Conservation (phyloP, 2,113 vertebrate genomes). For the Pelodiscus sinensis region DNA sequence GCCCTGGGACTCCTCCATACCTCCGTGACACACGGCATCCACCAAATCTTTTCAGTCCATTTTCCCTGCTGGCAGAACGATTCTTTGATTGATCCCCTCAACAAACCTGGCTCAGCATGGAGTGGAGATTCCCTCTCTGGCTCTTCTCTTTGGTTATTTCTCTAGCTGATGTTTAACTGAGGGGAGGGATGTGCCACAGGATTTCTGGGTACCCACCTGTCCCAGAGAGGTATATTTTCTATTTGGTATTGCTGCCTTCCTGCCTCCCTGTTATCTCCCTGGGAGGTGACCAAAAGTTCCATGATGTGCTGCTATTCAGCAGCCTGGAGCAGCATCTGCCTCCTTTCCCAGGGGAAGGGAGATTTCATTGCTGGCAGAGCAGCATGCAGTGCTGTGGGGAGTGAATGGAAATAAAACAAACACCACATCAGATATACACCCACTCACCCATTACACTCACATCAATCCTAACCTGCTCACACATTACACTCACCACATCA, state of each 20-base stretch:
- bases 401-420: background rate
- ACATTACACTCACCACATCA: background rate
- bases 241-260: background rate
- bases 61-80: background rate
- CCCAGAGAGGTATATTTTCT: background rate
- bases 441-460: background rate
- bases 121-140: background rate
- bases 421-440: background rate
- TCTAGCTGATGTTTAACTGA: background rate
- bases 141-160: background rate
- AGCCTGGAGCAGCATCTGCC: background rate
- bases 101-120: accelerated
- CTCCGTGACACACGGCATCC: background rate
- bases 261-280: background rate
- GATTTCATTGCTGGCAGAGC: background rate
- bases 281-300: background rate
- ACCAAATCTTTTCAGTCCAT: background rate
- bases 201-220: background rate
- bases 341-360: background rate
- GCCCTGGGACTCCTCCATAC: too few species aligned
- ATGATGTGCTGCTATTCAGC: background rate
- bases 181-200: too few species aligned
- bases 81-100: background rate
- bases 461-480: background rate
- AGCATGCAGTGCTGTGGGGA: background rate